Base-by-base conservation (phyloP, 2,888 invertebrate species). In the Drosophila lutescens region DNA sequence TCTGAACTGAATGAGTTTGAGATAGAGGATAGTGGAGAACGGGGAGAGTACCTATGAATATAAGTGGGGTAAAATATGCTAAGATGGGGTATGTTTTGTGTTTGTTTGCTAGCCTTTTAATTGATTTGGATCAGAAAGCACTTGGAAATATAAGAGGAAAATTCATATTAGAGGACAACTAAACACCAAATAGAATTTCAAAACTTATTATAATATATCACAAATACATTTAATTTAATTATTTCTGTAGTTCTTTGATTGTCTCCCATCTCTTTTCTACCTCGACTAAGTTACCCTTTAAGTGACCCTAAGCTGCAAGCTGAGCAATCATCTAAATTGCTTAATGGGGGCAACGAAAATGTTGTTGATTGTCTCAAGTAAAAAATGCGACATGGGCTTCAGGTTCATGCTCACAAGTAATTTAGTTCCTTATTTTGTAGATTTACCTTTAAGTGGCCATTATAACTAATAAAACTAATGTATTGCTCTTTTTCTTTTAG, bases 121-220 rank as follows among this genome's bases (percentile, higher is more conserved):
- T 86, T 83, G 74, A 74, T 72, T 69, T 79, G 43, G 62, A 53
- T 50, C 43, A 10, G 12, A 54, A 6, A 1, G 12, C 53, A 69
- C 79, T 84, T 67, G 61, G 63, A 66, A 40, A 26, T 38, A 38
- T 34, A 34, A 30, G 54, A 1, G 20, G 10, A 13, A n/a, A 58
- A 58, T 20, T 8, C 8, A 26, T 26, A 23, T 4, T 26, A 26
- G n/a, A n/a, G n/a, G n/a, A n/a, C n/a, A n/a, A n/a, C n/a, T n/a
- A n/a, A n/a, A n/a, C n/a, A n/a, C n/a, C n/a, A n/a, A n/a, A n/a
- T n/a, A n/a, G 20, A 20, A 3, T 20, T 20, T 2, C 20, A 20
- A 2, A 20, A 20, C 3, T 20, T 2, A 23, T 4, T 26, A 26
- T 26, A 26, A 26, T 1, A 26, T 26, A 26, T 4, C 4, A 4